Evolutionary conservation across 2,888 invertebrate genomes (phyloP), one percentile per base, ranked within the genome.

Genomic region (Athalia rosae): DNA sequence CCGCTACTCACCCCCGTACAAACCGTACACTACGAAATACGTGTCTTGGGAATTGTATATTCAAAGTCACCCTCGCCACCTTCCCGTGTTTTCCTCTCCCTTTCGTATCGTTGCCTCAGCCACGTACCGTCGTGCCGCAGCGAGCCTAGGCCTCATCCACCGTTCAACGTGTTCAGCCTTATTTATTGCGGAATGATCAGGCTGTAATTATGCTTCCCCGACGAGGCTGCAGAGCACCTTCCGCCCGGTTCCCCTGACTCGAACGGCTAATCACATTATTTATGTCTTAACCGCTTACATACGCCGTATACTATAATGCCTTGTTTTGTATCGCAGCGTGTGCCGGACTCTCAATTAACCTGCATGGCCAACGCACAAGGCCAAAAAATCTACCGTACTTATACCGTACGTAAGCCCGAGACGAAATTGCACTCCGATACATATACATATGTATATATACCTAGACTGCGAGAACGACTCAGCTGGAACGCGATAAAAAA

Each of bases 131-230:
- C 73, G 77, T 78, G 71, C 56, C 77, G 77, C 76, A 81, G 77
- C 76, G 81, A 82, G 80, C 82, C 15, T 8, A 63, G 64, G 28
- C 28, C 28, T 28, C 64, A 48, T 64, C 64, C 64, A 48, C 64
- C 64, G 66, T 45, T 76, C 76, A 63, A 64, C 76, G 76, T 76
- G 76, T 76, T 66, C 76, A 64, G 66, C 64, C 41, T 87, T 86
- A 86, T 87, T 88, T 89, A 88, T 85, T 84, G 85, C 82, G 83
- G 85, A 85, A 86, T 84, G 85, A 87, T 88, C 85, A 84, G 83
- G 78, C 84, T 85, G 85, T 87, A 87, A 89, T 89, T 88, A 87
- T 85, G 86, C 83, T 83, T 83, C 84, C n/a, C 82, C 82, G 80
- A 79, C 82, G 83, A 84, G 83, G 83, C 28, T 28, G 28, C n/a